Evolutionary conservation across 2,888 invertebrate species (phyloP).

Genomic region (Megastigmus dorsalis): DNA sequence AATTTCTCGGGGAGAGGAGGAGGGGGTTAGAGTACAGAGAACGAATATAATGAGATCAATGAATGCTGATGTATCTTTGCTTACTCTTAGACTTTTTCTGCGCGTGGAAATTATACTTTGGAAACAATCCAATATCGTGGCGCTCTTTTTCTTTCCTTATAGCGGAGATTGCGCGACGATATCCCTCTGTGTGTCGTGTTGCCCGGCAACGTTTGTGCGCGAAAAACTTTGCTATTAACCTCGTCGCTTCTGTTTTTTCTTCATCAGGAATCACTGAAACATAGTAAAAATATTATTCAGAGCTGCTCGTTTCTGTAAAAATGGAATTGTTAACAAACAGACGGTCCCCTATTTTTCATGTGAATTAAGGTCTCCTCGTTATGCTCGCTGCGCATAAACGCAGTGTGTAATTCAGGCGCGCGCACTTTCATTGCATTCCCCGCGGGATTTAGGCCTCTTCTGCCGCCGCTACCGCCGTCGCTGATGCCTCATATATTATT

Average conservation of each 20-base stretch:
- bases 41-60: conserved; percentile 37
- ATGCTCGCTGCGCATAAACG: no score
- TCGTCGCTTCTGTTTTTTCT: no score
- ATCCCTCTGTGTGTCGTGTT: no score
- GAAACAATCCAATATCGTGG: conserved; percentile 13
- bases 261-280: no score
- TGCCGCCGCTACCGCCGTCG: neutral
- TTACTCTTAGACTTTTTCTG: no score
- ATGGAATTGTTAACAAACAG: no score
- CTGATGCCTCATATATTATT: neutral
- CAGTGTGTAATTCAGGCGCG: neutral
- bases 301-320: no score
- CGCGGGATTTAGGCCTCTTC: neutral
- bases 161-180: neutral
- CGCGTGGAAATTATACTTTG: neutral
- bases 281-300: no score
- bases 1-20: conserved; percentile 1
- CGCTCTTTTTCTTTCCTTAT: neutral
- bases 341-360: no score
- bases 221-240: no score
- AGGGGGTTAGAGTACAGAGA: neutral
- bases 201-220: no score
- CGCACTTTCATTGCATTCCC: neutral
- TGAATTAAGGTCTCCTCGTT: no score
- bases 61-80: conserved; percentile 20